phyloP scores from a whole-genome alignment of 1,140 invertebrate species.

The Spodoptera litura region DNA sequence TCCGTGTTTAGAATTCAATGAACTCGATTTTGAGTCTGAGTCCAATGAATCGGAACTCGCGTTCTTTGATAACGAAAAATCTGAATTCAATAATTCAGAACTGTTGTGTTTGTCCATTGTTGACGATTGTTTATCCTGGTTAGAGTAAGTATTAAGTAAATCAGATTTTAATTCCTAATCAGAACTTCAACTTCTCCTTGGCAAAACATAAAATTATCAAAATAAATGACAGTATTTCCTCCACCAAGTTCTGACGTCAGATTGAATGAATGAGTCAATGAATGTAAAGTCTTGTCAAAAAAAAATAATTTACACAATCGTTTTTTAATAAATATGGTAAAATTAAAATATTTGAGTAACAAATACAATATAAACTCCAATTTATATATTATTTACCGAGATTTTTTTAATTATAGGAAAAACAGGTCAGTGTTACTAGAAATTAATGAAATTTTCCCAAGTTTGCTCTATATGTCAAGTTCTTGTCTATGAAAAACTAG shows the following conservation, averaged over 20 bases:
- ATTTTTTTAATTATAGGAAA: no score
- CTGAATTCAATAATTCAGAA: conserved; percentile 83
- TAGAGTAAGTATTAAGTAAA: not conserved
- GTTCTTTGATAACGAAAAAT: conserved; percentile 86
- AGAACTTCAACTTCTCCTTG: not conserved
- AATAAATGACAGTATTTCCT: conserved; percentile 33
- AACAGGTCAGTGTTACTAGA: not conserved
- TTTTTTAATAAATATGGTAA: no score
- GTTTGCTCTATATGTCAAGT: not conserved
- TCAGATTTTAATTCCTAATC: not conserved
- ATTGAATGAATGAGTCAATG: not conserved
- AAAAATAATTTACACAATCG: not conserved
- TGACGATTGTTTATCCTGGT: conserved; percentile 10
- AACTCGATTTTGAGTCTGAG: conserved; percentile 93
- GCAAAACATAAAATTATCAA: conserved; percentile 32
- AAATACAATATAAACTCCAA: no score
- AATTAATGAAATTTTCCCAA: not conserved
- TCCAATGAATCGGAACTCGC: conserved; percentile 92
- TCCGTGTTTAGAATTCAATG: conserved; percentile 92
- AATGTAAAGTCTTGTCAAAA: not conserved
- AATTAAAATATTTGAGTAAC: no score
- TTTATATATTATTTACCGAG: no score
- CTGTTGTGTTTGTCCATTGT: conserved; percentile 84
- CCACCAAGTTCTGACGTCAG: not conserved
- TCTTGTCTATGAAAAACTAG: conserved; percentile 15